Conservation (phyloP, 2,888 invertebrate species). For the Agonopterix subpropinquella region DNA sequence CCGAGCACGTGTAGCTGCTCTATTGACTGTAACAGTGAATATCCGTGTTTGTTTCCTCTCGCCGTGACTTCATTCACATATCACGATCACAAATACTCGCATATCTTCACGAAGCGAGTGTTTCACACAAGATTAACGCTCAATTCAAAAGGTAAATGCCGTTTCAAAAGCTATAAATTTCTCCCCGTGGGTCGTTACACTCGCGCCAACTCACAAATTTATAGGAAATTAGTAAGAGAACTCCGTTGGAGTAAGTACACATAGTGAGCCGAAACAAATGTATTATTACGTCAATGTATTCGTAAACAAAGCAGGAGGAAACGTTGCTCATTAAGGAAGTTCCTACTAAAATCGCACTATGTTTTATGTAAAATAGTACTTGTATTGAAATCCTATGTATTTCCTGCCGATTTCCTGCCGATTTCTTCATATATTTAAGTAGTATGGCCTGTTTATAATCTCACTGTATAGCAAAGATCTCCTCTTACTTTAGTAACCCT, state of each 20-base stretch:
- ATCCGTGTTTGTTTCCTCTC: conserved; percentile 3
- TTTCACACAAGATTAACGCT: conserved; percentile 71
- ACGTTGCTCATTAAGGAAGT: background rate
- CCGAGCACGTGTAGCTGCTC: background rate
- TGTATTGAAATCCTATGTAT: background rate
- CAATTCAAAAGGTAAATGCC: conserved; percentile 66
- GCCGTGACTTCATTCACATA: conserved; percentile 10
- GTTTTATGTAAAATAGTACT: too few relatives aligned
- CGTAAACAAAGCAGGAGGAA: background rate
- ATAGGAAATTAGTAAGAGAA: conserved; percentile 66
- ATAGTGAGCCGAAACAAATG: background rate
- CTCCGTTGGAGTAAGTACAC: conserved; percentile 24
- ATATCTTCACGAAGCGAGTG: conserved; percentile 43
- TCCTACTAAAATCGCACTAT: background rate
- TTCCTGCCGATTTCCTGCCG: too few relatives aligned
- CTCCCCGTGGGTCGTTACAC: conserved; percentile 56
- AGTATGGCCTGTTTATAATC: too few relatives aligned
- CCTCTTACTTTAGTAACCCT: too few relatives aligned
- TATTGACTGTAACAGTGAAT: conserved; percentile 2
- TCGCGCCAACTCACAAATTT: conserved; percentile 62
- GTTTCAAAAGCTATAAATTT: conserved; percentile 67
- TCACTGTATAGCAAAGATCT: too few relatives aligned
- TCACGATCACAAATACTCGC: conserved; percentile 34
- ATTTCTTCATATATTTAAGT: too few relatives aligned
- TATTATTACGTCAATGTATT: background rate